These are phyloP conservation scores for Linepithema humile DNA, from an alignment of 1,140 invertebrate species.

Conservation along the genomic window DNA sequence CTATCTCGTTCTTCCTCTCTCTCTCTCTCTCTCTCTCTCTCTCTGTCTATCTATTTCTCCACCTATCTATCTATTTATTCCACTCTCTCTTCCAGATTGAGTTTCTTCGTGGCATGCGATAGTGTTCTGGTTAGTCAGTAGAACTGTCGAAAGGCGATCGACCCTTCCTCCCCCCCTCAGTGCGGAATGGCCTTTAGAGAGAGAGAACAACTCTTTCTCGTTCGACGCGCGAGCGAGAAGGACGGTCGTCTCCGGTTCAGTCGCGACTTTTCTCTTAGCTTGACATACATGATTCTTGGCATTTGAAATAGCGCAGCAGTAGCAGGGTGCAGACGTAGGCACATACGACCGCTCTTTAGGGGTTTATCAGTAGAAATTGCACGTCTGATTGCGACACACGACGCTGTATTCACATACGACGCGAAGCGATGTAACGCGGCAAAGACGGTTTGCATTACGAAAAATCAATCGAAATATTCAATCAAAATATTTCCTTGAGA, in stretches of 20 bases:
- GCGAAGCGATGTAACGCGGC: slow-evolving; percentile 57
- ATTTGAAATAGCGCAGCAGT: slow-evolving; percentile 70
- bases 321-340: slow-evolving; percentile 75
- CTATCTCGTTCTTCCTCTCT: slow-evolving; percentile 48
- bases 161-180: neutral
- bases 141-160: slow-evolving; percentile 51
- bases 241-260: slow-evolving; percentile 32
- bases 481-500: neutral
- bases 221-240: slow-evolving; percentile 55
- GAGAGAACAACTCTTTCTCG: slow-evolving; percentile 48
- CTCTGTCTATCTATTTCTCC: slow-evolving; percentile 30
- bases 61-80: neutral
- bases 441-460: slow-evolving; percentile 40
- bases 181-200: slow-evolving; percentile 64
- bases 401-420: slow-evolving; percentile 63
- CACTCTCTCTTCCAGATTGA: slow-evolving; percentile 64
- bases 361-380: slow-evolving; percentile 73
- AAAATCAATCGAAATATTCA: neutral
- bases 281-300: slow-evolving; percentile 60
- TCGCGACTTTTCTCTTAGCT: slow-evolving; percentile 64
- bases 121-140: slow-evolving; percentile 73
- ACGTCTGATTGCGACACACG: slow-evolving; percentile 72
- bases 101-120: slow-evolving; percentile 78
- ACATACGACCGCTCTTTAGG: slow-evolving; percentile 67
- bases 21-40: slow-evolving; percentile 25